Percentiles rank a stretch among this genome's conserved stretches.
These are phyloP conservation scores for Idaea dimidiata DNA, from an alignment of 2,888 invertebrate species.

Conservation along the genomic window DNA sequence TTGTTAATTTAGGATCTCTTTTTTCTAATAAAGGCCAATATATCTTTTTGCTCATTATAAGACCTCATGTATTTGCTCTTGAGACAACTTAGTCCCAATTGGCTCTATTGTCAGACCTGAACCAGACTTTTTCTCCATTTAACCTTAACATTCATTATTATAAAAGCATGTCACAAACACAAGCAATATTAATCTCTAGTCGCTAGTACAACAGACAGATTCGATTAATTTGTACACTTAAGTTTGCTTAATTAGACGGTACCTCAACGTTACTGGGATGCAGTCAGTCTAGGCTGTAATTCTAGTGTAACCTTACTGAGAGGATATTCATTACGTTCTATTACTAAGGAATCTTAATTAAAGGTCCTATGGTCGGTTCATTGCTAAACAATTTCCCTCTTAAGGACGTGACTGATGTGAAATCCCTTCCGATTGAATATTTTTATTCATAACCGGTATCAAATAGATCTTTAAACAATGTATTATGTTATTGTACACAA, in stretches of 20 bases:
- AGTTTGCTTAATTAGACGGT: not conserved
- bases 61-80: no score
- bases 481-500: no score
- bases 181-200: not conserved
- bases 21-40: no score
- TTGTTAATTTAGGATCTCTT: no score
- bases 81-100: no score
- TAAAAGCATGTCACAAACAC: not conserved
- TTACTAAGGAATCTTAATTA: constrained; percentile 44
- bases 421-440: no score
- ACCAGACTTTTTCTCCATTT: no score
- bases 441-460: no score
- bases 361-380: constrained; percentile 33
- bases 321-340: constrained; percentile 34
- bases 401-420: no score
- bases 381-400: constrained; percentile 36
- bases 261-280: constrained; percentile 12
- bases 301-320: constrained; percentile 28
- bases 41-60: no score
- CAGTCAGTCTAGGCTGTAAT: constrained; percentile 19
- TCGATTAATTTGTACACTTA: not conserved
- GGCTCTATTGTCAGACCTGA: no score
- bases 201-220: not conserved
- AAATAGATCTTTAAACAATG: no score
- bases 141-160: not conserved